Percentiles rank a stretch among this genome's conserved stretches.
Conservation (phyloP, 2,113 vertebrate species). For the Mirza zaza region DNA sequence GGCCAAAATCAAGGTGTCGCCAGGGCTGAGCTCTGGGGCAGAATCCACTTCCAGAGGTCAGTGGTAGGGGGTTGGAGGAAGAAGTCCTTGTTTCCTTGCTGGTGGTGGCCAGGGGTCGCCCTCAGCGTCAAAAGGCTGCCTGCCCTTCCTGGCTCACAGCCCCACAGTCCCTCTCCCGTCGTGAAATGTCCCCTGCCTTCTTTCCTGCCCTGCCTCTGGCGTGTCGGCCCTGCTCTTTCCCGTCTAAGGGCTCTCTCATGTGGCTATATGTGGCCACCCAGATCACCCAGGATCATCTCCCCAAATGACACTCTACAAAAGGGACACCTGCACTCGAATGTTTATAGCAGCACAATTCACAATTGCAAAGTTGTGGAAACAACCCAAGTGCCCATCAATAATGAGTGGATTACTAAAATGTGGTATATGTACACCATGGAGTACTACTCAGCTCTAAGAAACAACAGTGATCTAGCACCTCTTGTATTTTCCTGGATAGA, state of each 20-base stretch:
- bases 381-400: too few relatives aligned
- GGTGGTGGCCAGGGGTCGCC: background rate
- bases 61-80: background rate
- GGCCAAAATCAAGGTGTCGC: background rate
- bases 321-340: too few relatives aligned
- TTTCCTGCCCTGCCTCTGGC: background rate
- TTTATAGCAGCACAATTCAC: too few relatives aligned
- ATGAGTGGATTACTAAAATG: too few relatives aligned
- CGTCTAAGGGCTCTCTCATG: background rate
- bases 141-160: background rate
- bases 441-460: too few relatives aligned
- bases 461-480: too few relatives aligned
- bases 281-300: background rate
- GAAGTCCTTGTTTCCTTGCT: background rate
- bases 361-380: too few relatives aligned
- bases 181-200: background rate
- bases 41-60: background rate
- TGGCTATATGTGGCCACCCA: background rate
- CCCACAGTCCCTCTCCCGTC: fast-evolving
- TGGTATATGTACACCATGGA: too few relatives aligned
- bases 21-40: background rate
- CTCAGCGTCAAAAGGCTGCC: background rate
- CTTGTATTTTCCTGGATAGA: too few relatives aligned
- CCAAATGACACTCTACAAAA: too few relatives aligned
- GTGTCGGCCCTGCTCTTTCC: background rate